These are phyloP conservation scores for Halichoeres trimaculatus DNA, from an alignment of 2,113 vertebrate genomes.

Conservation along the genomic window DNA sequence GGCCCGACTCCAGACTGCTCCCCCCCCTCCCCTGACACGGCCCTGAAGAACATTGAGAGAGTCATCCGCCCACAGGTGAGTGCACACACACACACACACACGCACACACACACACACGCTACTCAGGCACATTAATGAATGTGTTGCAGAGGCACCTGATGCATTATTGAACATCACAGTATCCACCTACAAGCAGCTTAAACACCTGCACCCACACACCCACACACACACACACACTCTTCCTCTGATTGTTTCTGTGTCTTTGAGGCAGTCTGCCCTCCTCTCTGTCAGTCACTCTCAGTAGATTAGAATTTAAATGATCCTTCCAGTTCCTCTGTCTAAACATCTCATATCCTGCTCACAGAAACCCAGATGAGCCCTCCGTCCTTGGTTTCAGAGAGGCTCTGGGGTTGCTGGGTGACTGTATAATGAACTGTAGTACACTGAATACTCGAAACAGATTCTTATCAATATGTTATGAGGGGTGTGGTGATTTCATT, in stretches of 20 bases:
- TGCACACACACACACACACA: conserved; percentile 9
- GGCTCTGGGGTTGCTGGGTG: neutral
- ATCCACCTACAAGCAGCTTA: conserved; percentile 88
- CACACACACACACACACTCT: conserved; percentile 17
- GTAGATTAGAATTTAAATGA: neutral
- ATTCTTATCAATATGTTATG: neutral
- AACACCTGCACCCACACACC: conserved; percentile 43
- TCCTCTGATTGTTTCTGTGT: conserved; percentile 2
- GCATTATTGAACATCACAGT: conserved; percentile 72
- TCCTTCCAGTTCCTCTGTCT: neutral
- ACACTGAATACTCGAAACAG: neutral
- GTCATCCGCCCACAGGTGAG: conserved; percentile 98
- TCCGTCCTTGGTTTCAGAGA: neutral
- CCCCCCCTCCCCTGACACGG: conserved; percentile 96
- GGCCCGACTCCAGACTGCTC: conserved; percentile 98
- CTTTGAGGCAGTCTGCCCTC: neutral
- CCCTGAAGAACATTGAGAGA: conserved; percentile 98
- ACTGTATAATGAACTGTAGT: neutral
- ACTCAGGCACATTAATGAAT: conserved; percentile 33
- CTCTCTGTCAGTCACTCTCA: conserved; percentile 14
- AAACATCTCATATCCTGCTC: neutral
- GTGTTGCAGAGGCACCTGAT: conserved; percentile 55
- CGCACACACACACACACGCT: conserved; percentile 31
- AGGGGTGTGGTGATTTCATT: neutral
- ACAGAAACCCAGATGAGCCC: neutral